Evolutionary conservation across 1,140 invertebrate species (phyloP).

Genomic region (Pseudomyrmex pallidus): DNA sequence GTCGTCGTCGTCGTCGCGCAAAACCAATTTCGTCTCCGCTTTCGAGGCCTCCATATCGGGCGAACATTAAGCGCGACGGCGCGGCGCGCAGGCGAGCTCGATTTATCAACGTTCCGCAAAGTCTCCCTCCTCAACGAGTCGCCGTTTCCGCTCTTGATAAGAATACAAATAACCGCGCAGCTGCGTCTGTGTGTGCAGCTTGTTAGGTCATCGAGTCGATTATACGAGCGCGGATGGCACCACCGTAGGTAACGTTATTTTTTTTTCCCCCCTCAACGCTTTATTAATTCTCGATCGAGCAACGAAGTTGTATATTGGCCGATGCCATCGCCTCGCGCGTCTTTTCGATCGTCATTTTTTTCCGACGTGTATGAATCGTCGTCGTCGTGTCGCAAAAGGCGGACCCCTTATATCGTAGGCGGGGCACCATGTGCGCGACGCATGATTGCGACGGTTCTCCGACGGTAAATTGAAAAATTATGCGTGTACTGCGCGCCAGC

Average conservation of each 20-base stretch:
- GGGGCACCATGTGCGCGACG: constrained; percentile 32
- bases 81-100: constrained; percentile 45
- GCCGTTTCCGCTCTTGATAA: constrained; percentile 64
- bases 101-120: constrained; percentile 63
- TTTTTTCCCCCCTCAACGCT: not conserved
- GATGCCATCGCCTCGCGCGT: not conserved
- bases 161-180: constrained; percentile 47
- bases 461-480: constrained; percentile 55
- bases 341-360: not conserved
- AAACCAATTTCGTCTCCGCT: constrained; percentile 63
- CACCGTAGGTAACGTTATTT: not conserved
- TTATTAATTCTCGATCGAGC: not conserved
- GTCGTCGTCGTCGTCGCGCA: constrained; percentile 46
- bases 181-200: not conserved
- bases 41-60: constrained; percentile 60
- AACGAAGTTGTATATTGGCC: not conserved
- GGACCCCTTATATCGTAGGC: constrained; percentile 7
- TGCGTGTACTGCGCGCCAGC: constrained; percentile 15
- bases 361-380: not conserved
- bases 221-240: constrained; percentile 9
- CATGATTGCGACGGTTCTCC: constrained; percentile 38
- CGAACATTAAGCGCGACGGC: constrained; percentile 55
- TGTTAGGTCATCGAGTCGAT: constrained; percentile 45
- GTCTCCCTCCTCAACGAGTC: constrained; percentile 53
- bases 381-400: not conserved